These are phyloP conservation scores for Arctia plantaginis DNA, from an alignment of 2,888 invertebrate genomes.

Conservation along the genomic window DNA sequence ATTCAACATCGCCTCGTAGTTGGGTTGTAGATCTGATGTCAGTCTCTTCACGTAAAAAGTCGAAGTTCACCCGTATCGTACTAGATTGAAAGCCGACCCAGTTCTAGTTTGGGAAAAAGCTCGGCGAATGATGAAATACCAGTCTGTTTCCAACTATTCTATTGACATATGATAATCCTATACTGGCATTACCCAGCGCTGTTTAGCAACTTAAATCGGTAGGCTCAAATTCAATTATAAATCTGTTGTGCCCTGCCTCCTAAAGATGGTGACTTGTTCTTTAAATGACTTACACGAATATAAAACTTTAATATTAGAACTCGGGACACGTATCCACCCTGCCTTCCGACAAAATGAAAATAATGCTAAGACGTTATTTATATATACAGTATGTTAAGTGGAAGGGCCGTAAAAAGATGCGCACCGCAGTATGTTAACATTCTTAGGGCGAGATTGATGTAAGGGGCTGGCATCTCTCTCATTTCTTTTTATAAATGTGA, in stretches of 20 bases:
- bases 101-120: no score
- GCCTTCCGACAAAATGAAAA: neutral
- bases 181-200: neutral
- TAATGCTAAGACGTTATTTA: neutral
- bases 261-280: neutral
- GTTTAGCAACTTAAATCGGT: neutral
- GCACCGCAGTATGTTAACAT: neutral
- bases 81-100: no score
- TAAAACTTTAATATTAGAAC: neutral
- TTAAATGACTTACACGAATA: neutral
- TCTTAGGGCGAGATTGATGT: conserved; percentile 7
- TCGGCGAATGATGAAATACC: no score
- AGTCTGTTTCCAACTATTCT: no score
- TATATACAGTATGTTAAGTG: neutral
- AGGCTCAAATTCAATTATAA: neutral
- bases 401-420: neutral
- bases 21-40: no score
- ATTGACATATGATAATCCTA: neutral
- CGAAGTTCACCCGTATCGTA: no score
- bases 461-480: neutral
- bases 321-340: neutral
- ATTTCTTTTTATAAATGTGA: neutral
- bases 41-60: no score
- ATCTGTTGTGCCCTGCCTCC: neutral
- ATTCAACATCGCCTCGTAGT: no score